Percentiles rank a stretch among this genome's conserved stretches.
These are phyloP conservation scores for Cryptoleucopteryx plumbea DNA, from an alignment of 2,113 vertebrate species.

Conservation along the genomic window DNA sequence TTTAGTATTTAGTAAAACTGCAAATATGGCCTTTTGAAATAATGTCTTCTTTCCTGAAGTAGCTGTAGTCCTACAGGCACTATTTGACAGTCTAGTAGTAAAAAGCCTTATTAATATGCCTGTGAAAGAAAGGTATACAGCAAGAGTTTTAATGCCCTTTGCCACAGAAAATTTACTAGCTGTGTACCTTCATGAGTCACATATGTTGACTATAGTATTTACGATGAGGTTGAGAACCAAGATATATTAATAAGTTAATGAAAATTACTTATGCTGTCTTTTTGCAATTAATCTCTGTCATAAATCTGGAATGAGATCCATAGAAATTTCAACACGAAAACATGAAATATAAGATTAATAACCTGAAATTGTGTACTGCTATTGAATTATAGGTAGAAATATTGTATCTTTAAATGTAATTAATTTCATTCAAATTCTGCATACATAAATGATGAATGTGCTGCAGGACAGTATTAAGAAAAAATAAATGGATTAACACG, in stretches of 20 bases:
- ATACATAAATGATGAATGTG: neutral
- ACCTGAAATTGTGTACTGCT: slow-evolving; percentile 2
- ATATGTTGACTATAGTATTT: slow-evolving; percentile 64
- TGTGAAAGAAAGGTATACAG: slow-evolving; percentile 24
- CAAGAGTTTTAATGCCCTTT: slow-evolving; percentile 48
- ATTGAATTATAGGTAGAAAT: slow-evolving; percentile 51
- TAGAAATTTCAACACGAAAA: slow-evolving; percentile 16
- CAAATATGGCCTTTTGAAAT: neutral
- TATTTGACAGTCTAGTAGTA: slow-evolving; percentile 3
- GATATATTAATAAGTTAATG: slow-evolving; percentile 48
- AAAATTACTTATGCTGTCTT: slow-evolving; percentile 50
- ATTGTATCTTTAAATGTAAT: slow-evolving; percentile 41
- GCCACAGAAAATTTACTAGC: slow-evolving; percentile 60
- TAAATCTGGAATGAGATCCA: slow-evolving; percentile 39
- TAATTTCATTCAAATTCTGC: slow-evolving; percentile 34
- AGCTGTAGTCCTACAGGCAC: neutral
- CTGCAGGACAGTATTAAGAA: neutral
- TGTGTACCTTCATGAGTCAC: slow-evolving; percentile 54
- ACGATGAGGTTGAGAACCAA: slow-evolving; percentile 45
- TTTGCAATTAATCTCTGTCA: slow-evolving; percentile 38
- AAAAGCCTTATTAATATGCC: slow-evolving; percentile 7
- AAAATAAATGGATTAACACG: slow-evolving; percentile 3
- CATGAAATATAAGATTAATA: slow-evolving; percentile 50
- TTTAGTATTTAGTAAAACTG: neutral
- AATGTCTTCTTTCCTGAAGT: slow-evolving; percentile 23